phyloP scores from a whole-genome alignment of 1,140 invertebrate species.

The Chionoecetes opilio region DNA sequence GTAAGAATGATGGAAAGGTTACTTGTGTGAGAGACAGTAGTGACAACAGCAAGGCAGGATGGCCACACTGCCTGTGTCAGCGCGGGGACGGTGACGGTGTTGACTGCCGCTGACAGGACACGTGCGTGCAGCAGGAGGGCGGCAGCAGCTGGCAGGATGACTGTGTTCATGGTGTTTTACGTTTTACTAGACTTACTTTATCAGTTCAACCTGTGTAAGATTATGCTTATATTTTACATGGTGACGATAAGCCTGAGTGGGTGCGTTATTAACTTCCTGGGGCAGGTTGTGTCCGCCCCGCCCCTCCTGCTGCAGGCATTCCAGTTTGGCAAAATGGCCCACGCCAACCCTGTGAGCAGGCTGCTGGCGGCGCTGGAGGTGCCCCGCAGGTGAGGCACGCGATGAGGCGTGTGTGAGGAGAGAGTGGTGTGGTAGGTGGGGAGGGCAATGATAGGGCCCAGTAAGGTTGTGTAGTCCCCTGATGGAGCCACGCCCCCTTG shows the following conservation, averaged over 20 bases:
- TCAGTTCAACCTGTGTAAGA: conserved; percentile 43
- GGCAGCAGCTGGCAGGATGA: background rate
- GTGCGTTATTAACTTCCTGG: background rate
- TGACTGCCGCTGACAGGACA: no score
- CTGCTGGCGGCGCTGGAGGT: conserved; percentile 50
- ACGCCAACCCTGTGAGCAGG: background rate
- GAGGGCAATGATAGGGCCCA: no score
- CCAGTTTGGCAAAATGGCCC: conserved; percentile 69
- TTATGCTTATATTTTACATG: conserved; percentile 51
- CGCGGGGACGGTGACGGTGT: no score
- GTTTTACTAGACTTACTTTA: background rate
- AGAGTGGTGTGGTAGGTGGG: no score
- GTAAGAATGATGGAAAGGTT: no score
- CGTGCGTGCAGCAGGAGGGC: no score
- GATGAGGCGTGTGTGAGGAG: no score
- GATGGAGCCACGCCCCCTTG: no score
- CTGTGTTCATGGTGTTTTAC: background rate
- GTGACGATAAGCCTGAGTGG: conserved; percentile 55
- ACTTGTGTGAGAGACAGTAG: no score
- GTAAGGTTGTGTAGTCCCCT: no score
- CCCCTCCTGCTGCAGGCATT: conserved; percentile 61
- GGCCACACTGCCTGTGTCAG: no score
- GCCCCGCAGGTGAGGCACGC: conserved; percentile 47
- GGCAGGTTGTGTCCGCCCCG: conserved; percentile 2
- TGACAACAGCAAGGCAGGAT: no score